Evolutionary conservation across 2,113 vertebrate genomes (phyloP), one percentile per base, ranked within the genome.

Genomic region (Nibea coibor): DNA sequence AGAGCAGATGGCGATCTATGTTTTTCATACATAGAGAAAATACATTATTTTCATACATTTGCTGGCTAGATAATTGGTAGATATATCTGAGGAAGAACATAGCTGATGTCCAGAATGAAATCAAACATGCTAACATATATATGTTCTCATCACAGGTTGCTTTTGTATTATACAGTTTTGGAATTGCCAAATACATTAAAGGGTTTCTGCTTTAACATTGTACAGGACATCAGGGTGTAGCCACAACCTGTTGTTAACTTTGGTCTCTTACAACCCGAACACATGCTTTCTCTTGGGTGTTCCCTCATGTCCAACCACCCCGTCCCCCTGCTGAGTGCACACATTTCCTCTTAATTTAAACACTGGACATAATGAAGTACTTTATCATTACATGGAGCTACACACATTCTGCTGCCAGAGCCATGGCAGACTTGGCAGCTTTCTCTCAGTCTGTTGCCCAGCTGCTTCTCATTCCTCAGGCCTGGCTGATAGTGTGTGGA

Each of bases 341-440:
- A 86, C 65, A 84, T 86, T 82, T 80, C 67, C 79, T 85, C 65
- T 85, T 70, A 75, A 85, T 87, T 90, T 85, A 84, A 86, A 80
- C 75, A 82, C 75, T 73, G 74, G 71, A 79, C 83, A 82, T 91
- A 85, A 89, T 91, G 67, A 94, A 90, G 53, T 87, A 80, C 72
- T 91, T 91, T 57, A 90, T 88, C 67, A 85, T 75, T 80, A 17
- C 79, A 82, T 54, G 67, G 51, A 59, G 73, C 81, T 48, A 51
- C 79, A 81, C 75, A 66, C 68, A 76, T 85, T 84, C 81, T 73
- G 78, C 84, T 78, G 85, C 86, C 88, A 89, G 77, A 61, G 68
- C 82, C 72, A 39, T 62, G 77, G 75, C 75, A 81, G 80, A 63
- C 66, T 81, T 88, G 80, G 81, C 90, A 82, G 78, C 42, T 10